Evolutionary conservation across 2,113 vertebrate genomes (phyloP).

Genomic region (Pyrgilauda ruficollis): DNA sequence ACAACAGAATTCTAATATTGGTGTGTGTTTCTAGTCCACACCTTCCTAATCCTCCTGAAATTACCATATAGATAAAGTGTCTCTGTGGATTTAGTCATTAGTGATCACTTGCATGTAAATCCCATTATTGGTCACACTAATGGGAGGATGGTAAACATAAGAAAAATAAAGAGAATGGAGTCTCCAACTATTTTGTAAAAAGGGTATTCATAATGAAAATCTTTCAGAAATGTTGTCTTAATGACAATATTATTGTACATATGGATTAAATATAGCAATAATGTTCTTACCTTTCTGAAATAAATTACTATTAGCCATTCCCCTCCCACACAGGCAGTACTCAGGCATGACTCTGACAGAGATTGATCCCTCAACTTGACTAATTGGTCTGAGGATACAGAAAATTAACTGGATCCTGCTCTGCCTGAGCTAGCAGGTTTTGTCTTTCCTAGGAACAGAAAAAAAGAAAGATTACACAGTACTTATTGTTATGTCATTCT

Average conservation of each 20-base stretch:
- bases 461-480: background rate
- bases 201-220: background rate
- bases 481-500: background rate
- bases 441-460: background rate
- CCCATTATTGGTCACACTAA: background rate
- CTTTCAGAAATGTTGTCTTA: background rate
- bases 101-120: background rate
- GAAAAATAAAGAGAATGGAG: background rate
- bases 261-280: background rate
- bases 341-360: background rate
- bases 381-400: background rate
- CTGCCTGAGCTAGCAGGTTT: background rate
- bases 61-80: background rate
- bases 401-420: constrained; percentile 5
- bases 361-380: background rate
- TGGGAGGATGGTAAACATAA: background rate
- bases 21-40: background rate
- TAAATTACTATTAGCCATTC: background rate
- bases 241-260: background rate
- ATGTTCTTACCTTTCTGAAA: background rate
- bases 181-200: background rate
- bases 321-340: background rate
- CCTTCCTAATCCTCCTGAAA: background rate
- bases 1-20: background rate
- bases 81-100: background rate